Evolutionary conservation across 2,797 vertebrate species (phyloP).

Genomic region (Alectoris magna): DNA sequence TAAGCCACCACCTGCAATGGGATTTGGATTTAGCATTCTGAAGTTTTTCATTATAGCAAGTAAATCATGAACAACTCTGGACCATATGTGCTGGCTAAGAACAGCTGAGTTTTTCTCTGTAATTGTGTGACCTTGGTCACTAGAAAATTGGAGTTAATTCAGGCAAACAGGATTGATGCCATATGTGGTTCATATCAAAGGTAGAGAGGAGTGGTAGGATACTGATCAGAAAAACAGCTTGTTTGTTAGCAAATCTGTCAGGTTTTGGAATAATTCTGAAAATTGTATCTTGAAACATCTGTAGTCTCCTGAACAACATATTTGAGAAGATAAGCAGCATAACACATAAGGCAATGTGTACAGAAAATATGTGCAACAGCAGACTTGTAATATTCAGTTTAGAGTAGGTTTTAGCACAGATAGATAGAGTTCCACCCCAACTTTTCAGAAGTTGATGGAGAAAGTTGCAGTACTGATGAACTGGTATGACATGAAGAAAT

Average conservation of each 20-base stretch:
- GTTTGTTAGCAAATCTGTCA: slow-evolving; percentile 69
- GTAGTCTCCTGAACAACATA: slow-evolving; percentile 31
- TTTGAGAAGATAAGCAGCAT: slow-evolving; percentile 40
- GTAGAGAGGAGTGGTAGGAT: slow-evolving; percentile 16
- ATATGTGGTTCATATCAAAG: slow-evolving; percentile 69
- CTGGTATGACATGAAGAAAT: not conserved
- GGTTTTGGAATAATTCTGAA: slow-evolving; percentile 47
- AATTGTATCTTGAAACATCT: slow-evolving; percentile 61
- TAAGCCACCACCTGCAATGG: not conserved
- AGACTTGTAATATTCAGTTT: not conserved
- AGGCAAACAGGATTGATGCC: slow-evolving; percentile 65
- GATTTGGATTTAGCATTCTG: slow-evolving; percentile 47
- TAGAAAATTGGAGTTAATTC: slow-evolving; percentile 76
- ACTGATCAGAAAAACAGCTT: slow-evolving; percentile 45
- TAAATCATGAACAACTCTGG: slow-evolving; percentile 62
- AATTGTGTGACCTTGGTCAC: slow-evolving; percentile 67
- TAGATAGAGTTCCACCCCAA: not conserved
- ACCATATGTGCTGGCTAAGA: slow-evolving; percentile 73
- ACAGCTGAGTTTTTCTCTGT: slow-evolving; percentile 72
- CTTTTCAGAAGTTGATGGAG: not conserved
- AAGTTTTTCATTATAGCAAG: slow-evolving; percentile 56
- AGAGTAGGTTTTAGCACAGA: not conserved
- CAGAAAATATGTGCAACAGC: not conserved
- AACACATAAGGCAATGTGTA: not conserved
- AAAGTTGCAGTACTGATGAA: not conserved